A percentile compares a stretch with the other conserved stretches of the same genome.
These are phyloP conservation scores for Reticulitermes lucifugus DNA, from an alignment of 2,888 invertebrate species.

Conservation along the genomic window DNA sequence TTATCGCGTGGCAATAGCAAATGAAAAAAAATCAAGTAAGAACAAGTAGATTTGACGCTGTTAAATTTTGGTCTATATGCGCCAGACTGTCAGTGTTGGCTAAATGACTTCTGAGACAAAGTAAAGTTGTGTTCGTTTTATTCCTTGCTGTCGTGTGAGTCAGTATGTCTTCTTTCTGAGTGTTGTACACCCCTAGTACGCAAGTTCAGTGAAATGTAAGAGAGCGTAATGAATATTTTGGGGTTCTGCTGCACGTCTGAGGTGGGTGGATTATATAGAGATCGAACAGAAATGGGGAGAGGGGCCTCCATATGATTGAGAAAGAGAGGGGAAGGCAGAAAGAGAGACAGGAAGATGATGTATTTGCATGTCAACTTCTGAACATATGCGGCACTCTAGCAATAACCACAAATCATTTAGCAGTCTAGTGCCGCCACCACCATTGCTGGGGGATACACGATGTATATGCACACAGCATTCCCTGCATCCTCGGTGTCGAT, in stretches of 20 bases:
- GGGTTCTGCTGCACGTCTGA: constrained; percentile 10
- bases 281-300: constrained; percentile 3
- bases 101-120: too few relatives aligned
- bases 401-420: constrained; percentile 48
- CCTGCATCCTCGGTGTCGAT: constrained; percentile 19
- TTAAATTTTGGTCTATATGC: too few relatives aligned
- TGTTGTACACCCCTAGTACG: neutral
- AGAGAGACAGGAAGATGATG: constrained; percentile 36
- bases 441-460: constrained; percentile 12
- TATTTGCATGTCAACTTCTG: constrained; percentile 46
- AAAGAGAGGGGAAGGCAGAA: neutral
- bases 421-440: neutral
- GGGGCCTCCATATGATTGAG: neutral
- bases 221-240: constrained; percentile 8
- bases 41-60: too few relatives aligned
- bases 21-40: too few relatives aligned
- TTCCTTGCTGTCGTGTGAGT: too few relatives aligned
- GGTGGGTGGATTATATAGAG: constrained; percentile 4
- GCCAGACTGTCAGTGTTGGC: too few relatives aligned
- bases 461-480: neutral
- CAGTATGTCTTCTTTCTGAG: neutral
- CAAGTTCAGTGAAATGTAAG: neutral
- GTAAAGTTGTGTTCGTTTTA: too few relatives aligned
- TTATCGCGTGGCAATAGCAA: too few relatives aligned
- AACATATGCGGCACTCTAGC: constrained; percentile 48